Evolutionary conservation across 2,113 vertebrate species (phyloP), one percentile per base, ranked within the genome.

Genomic region (Etheostoma spectabile): DNA sequence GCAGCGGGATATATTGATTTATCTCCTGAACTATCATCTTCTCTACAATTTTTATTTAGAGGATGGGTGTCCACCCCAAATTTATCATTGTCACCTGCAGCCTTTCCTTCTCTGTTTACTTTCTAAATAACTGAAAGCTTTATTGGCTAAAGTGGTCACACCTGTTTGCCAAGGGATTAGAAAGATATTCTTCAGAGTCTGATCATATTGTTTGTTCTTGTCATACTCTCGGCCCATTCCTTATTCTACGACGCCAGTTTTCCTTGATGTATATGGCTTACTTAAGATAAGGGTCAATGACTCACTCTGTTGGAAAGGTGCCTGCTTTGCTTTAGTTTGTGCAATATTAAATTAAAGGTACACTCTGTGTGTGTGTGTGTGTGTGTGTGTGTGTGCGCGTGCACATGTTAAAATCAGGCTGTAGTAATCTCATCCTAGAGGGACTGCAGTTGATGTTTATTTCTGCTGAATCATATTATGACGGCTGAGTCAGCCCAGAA

Each of bases 141-240:
- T 92, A 89, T 89, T 90, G 90, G 88, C 89, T 83, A 66, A 74
- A 88, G 79, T 69, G 88, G 83, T 89, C 88, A 74, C 79, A 81
- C 74, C 82, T 83, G 69, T 86, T 92, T 87, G 86, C 82, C 84
- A 85, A 87, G 71, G 82, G 79, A 84, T 88, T 91, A 86, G 59
- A 45, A 69, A 82, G 77, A 84, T 90, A 88, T 89, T 77, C 77
- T 64, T 84, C 67, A 55, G 80, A 55, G 83, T 51, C 60, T 59
- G 60, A 48, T 83, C 33, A 70, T 74, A 69, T 73, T 86, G 84
- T 88, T 88, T 93, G 86, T 91, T 88, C 86, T 89, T 89, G 83
- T 88, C 79, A 56, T 63, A 69, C 69, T 84, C 84, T 64, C 22
- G 48, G 45, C 11, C 27, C 49, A 46, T 80, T 67, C 55, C 24